Evolutionary conservation across 1,140 invertebrate species (phyloP), one percentile per base, ranked within the genome.

Genomic region (Tetragonula clypearis): DNA sequence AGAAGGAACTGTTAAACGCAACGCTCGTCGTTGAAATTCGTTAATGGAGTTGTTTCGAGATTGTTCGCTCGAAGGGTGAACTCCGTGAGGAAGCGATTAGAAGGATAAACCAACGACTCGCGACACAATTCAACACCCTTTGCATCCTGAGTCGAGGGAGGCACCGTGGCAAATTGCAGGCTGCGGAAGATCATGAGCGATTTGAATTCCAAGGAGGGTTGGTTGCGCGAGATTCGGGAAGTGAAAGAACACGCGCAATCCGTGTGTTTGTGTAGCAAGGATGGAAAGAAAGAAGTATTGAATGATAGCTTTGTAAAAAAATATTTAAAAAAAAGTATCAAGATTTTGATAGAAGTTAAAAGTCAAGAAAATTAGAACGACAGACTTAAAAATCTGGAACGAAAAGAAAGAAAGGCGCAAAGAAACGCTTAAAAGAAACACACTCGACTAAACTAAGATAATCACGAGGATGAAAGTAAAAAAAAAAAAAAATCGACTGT

Each of bases 121-220:
- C 41, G 41, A 49, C 41, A 49, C 41, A 49, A 85, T 72, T 85
- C 86, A 66, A 49, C 84, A 71, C 80, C 83, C 86, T 69, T 69
- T 62, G 82, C 66, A 35, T 19, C 58, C 76, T 35, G 21, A 58
- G 53, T 58, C 26, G 77, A 88, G 79, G 80, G 75, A 73, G 30
- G 55, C 82, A 79, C 11, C 58, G 79, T 87, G 85, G 93, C 92
- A 93, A 94, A 94, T 94, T 93, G 93, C 88, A 84, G 76, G 88
- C 88, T 87, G 86, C 91, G 91, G 91, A 90, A 91, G 91, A 92
- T 92, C 90, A 89, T 30, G 89, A 92, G 90, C 66, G 89, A 92
- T 91, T 91, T 88, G 87, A 86, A 83, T 82, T 83, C 78, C 77
- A 56, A 58, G 68, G 72, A 81, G 83, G 65, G 65, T 68, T 21